phyloP scores from a whole-genome alignment of 1,140 invertebrate species.

The Temnothorax nylanderi region DNA sequence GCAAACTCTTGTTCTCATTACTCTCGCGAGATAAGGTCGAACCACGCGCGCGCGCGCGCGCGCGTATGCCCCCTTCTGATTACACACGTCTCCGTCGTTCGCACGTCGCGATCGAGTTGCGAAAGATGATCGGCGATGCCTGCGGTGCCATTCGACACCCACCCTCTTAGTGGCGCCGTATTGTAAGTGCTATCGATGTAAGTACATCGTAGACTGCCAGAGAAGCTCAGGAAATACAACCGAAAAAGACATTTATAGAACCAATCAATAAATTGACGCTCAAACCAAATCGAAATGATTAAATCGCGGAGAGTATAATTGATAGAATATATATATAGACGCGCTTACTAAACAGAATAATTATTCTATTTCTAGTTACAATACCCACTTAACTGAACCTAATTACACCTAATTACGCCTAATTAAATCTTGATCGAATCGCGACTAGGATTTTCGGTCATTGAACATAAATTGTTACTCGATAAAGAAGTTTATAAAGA shows the following conservation, averaged over 20 bases:
- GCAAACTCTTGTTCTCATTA: slow-evolving; percentile 44
- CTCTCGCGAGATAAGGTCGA: slow-evolving; percentile 54
- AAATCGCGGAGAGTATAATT: not conserved
- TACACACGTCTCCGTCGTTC: slow-evolving; percentile 21
- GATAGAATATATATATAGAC: not conserved
- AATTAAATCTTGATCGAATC: not conserved
- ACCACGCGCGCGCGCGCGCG: not conserved
- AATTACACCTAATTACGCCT: not conserved
- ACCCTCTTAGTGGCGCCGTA: not conserved
- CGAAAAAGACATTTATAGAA: not conserved
- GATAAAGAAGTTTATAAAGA: slow-evolving; percentile 27
- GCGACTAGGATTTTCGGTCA: not conserved
- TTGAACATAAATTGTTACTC: not conserved
- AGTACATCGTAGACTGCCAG: not conserved
- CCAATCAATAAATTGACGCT: not conserved
- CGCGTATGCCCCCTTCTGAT: slow-evolving; percentile 21
- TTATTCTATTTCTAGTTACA: not conserved
- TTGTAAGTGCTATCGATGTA: not conserved
- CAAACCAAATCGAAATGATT: not conserved
- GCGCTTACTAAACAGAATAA: not conserved
- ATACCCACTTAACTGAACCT: not conserved
- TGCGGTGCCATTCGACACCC: slow-evolving; percentile 13
- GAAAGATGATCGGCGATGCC: slow-evolving; percentile 32
- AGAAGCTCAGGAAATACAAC: not conserved
- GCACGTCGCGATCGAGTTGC: slow-evolving; percentile 5